phyloP scores from a whole-genome alignment of 2,797 vertebrate genomes.

The Centropyge bicolor region DNA sequence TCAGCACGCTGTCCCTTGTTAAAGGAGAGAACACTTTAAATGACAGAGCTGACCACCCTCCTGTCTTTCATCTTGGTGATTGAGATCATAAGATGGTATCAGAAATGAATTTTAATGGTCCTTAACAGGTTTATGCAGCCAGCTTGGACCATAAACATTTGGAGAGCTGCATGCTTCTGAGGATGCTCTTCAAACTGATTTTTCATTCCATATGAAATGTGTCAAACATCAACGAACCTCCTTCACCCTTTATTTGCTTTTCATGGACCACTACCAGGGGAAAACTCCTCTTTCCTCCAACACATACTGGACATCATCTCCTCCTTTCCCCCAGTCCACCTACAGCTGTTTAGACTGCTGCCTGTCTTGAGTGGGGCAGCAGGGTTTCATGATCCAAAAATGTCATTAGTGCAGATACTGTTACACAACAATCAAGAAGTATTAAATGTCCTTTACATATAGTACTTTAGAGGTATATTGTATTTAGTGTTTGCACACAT shows the following conservation, averaged over 20 bases:
- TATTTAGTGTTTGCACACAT: not conserved
- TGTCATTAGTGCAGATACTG: not conserved
- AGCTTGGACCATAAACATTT: conserved; percentile 10
- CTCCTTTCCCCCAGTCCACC: too few relatives aligned
- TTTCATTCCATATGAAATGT: conserved; percentile 13
- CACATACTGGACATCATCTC: not conserved
- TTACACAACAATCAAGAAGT: not conserved
- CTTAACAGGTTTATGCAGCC: conserved; percentile 11
- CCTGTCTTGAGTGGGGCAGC: not conserved
- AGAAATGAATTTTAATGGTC: conserved; percentile 4
- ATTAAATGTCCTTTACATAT: conserved; percentile 22
- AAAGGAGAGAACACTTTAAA: not conserved
- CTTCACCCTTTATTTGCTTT: not conserved
- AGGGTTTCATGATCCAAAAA: conserved; percentile 11
- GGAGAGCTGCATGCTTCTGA: conserved; percentile 9
- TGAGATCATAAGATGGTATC: conserved; percentile 15
- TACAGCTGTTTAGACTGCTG: too few relatives aligned
- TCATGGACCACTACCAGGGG: not conserved
- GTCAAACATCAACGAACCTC: conserved; percentile 15
- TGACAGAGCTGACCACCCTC: not conserved
- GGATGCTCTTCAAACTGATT: not conserved
- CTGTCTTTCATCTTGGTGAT: conserved; percentile 25
- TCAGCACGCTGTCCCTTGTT: conserved; percentile 5
- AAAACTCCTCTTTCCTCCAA: not conserved
- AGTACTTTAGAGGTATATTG: not conserved